phyloP scores from a whole-genome alignment of 1,140 invertebrate genomes.

The Heliothis subflexa region DNA sequence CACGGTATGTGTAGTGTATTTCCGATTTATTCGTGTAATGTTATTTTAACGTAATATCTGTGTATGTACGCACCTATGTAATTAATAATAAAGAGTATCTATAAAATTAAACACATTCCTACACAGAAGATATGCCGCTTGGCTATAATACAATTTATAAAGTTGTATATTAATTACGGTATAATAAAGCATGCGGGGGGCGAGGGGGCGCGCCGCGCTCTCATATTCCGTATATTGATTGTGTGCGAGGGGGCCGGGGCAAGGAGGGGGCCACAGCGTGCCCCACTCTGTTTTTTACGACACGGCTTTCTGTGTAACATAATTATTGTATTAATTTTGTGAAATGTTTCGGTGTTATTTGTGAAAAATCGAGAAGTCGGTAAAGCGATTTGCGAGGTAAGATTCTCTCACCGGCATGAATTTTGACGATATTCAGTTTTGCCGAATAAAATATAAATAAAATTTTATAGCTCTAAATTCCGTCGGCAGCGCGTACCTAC shows the following conservation, averaged over 20 bases:
- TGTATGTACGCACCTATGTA: conserved; percentile 33
- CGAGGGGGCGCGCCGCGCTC: conserved; percentile 84
- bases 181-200: conserved; percentile 86
- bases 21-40: conserved; percentile 37
- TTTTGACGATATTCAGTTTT: conserved; percentile 74
- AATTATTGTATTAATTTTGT: conserved; percentile 86
- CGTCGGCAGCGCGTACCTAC: conserved; percentile 84
- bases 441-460: conserved; percentile 82
- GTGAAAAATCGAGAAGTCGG: conserved; percentile 83
- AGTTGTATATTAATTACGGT: conserved; percentile 86
- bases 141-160: conserved; percentile 78
- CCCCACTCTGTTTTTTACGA: conserved; percentile 86
- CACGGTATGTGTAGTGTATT: conserved; percentile 46
- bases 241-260: conserved; percentile 84
- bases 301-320: conserved; percentile 86
- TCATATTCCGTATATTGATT: conserved; percentile 87
- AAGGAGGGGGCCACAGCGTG: conserved; percentile 84
- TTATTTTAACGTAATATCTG: conserved; percentile 40
- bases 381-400: conserved; percentile 82
- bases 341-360: conserved; percentile 86
- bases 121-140: conserved; percentile 51
- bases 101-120: conserved; percentile 39
- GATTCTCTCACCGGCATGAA: conserved; percentile 68
- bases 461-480: conserved; percentile 85
- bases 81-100: conserved; percentile 36